Percentiles rank a stretch among this genome's conserved stretches.
Conservation (phyloP, 2,113 vertebrate genomes). For the Aegotheles bennettii region DNA sequence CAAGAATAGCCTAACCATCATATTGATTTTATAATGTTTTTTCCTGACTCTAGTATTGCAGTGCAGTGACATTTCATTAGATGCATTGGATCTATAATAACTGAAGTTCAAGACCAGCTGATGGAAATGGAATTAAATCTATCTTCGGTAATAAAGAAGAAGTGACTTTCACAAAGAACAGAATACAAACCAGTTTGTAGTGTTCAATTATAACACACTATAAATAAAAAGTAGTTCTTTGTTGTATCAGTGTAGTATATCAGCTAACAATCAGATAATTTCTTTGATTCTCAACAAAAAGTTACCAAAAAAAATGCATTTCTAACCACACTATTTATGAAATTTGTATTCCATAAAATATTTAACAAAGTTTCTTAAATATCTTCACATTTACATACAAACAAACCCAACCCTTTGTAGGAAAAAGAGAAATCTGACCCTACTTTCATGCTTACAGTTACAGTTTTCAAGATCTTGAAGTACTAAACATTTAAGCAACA, state of each 20-base stretch:
- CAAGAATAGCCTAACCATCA: background rate
- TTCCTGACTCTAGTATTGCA: conserved; percentile 56
- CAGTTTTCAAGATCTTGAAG: background rate
- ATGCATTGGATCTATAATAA: conserved; percentile 72
- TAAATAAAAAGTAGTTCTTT: conserved; percentile 49
- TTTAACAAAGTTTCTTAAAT: background rate
- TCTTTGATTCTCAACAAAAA: background rate
- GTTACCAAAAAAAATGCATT: background rate
- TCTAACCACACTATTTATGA: background rate
- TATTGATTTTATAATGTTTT: conserved; percentile 65
- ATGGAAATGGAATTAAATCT: conserved; percentile 75
- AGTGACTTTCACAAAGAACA: conserved; percentile 59
- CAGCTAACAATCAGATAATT: conserved; percentile 43
- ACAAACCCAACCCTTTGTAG: accelerated
- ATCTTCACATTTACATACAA: background rate
- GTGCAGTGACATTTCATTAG: conserved; percentile 76
- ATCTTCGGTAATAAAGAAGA: conserved; percentile 73
- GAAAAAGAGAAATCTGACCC: background rate
- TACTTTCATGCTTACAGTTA: background rate
- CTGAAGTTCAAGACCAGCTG: conserved; percentile 50
- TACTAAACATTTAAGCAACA: background rate
- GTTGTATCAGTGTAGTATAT: background rate
- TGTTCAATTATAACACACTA: conserved; percentile 50
- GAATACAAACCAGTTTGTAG: conserved; percentile 47
- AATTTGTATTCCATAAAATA: background rate